phyloP scores from a whole-genome alignment of 2,113 vertebrate species.

The Boulengeromyrus knoepffleri region DNA sequence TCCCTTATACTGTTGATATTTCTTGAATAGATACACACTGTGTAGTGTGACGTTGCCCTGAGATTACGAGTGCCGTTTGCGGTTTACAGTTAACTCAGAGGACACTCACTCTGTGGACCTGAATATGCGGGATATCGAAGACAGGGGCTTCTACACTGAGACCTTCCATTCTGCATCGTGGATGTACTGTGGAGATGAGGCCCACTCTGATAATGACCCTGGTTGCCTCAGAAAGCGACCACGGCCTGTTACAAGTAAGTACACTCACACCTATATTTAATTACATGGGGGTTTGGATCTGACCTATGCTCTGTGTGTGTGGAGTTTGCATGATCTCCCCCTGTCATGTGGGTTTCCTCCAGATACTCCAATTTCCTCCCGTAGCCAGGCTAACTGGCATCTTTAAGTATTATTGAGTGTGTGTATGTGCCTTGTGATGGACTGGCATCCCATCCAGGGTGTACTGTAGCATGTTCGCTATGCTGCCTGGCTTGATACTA shows the following conservation, averaged over 20 bases:
- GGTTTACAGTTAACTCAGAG: slow-evolving; percentile 66
- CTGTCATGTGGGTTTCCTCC: neutral
- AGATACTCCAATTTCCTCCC: neutral
- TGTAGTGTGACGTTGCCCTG: neutral
- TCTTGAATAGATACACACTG: neutral
- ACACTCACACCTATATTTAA: neutral
- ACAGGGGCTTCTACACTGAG: slow-evolving; percentile 80
- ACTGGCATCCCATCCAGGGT: neutral
- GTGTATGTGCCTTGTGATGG: neutral
- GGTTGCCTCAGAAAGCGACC: slow-evolving; percentile 64
- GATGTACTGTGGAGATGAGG: slow-evolving; percentile 78
- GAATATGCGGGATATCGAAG: slow-evolving; percentile 59
- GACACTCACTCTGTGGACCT: slow-evolving; percentile 67
- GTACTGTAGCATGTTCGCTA: neutral
- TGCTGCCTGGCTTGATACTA: neutral
- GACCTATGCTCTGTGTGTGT: neutral
- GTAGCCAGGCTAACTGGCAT: neutral
- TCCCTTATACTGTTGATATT: neutral
- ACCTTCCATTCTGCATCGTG: slow-evolving; percentile 81
- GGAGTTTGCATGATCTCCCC: neutral
- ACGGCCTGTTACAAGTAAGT: slow-evolving; percentile 67
- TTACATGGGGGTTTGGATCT: neutral
- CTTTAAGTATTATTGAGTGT: neutral
- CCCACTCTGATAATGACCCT: slow-evolving; percentile 51
- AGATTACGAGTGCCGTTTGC: neutral